A percentile compares a stretch with the other conserved stretches of the same genome.
Conservation (phyloP, 2,888 invertebrate genomes). For the Caenorhabditis afra region DNA sequence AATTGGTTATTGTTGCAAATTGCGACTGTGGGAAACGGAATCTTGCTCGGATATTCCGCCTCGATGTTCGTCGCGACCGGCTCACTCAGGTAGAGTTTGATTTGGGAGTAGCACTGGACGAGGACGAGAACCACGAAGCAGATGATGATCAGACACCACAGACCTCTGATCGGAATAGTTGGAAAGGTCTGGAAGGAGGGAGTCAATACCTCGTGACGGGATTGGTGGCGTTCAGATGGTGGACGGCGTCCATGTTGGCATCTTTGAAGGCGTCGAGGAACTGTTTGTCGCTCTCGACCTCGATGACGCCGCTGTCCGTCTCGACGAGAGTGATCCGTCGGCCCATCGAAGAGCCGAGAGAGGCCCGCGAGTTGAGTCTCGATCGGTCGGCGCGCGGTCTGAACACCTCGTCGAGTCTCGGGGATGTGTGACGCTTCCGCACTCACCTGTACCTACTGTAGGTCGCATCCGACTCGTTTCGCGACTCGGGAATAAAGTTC, state of each 20-base stretch:
- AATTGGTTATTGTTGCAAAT: conserved; percentile 80
- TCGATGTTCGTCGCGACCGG: conserved; percentile 78
- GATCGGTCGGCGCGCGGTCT: conserved; percentile 44
- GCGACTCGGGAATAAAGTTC: conserved; percentile 56
- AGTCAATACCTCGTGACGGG: conserved; percentile 61
- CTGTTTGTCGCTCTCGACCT: conserved; percentile 53
- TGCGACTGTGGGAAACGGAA: conserved; percentile 78
- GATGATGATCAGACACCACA: conserved; percentile 74
- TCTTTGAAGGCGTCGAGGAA: conserved; percentile 75
- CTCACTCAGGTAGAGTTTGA: conserved; percentile 62
- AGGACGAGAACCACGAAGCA: conserved; percentile 73
- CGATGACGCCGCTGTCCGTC: conserved; percentile 53
- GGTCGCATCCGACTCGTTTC: conserved; percentile 45
- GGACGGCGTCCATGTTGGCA: conserved; percentile 78
- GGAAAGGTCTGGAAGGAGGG: not conserved
- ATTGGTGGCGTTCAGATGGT: conserved; percentile 73
- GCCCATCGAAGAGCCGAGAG: conserved; percentile 47
- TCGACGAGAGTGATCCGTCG: conserved; percentile 46
- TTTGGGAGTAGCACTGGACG: conserved; percentile 75
- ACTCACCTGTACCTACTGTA: conserved; percentile 48
- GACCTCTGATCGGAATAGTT: too few species aligned
- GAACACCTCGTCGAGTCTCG: not conserved
- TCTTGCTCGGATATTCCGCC: conserved; percentile 76
- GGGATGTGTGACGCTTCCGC: too few species aligned
- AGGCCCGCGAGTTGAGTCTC: conserved; percentile 48